Evolutionary conservation across 2,888 invertebrate species (phyloP).

Genomic region (Germaria angustata): DNA sequence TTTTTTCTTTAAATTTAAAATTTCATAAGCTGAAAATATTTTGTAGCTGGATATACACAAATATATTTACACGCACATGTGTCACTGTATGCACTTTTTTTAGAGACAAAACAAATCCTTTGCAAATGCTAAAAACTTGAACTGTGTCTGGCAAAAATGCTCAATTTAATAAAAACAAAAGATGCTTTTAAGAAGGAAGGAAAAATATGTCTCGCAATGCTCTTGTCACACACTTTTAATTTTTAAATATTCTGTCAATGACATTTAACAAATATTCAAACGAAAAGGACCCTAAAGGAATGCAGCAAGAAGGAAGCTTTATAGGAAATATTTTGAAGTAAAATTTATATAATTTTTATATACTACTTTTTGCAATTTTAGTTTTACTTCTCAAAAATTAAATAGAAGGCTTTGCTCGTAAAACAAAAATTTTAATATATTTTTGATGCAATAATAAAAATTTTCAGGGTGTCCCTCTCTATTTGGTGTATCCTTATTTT

Average conservation of each 20-base stretch:
- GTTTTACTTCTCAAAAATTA: too few species aligned
- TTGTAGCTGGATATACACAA: neutral
- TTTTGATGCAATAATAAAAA: too few species aligned
- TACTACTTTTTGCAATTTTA: too few species aligned
- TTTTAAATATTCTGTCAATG: neutral
- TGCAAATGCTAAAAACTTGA: conserved; percentile 18
- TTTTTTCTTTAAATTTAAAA: conserved; percentile 36
- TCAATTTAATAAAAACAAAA: neutral
- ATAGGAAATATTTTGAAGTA: too few species aligned
- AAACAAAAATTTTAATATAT: too few species aligned
- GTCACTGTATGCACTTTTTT: neutral
- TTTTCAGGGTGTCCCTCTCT: too few species aligned
- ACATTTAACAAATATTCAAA: conserved; percentile 20
- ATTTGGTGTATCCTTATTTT: too few species aligned
- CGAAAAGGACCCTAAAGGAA: too few species aligned
- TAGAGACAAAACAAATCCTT: conserved; percentile 1
- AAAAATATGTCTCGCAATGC: neutral
- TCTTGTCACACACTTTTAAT: neutral
- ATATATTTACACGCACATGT: neutral
- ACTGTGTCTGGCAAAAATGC: neutral
- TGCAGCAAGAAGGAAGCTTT: too few species aligned
- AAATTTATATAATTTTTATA: too few species aligned
- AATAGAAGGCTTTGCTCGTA: too few species aligned
- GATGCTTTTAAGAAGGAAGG: neutral
- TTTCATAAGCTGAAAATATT: conserved; percentile 16